Percentiles rank a stretch among this genome's conserved stretches.
phyloP scores from a whole-genome alignment of 2,888 invertebrate species.

The Brachynemurus nebulosus region DNA sequence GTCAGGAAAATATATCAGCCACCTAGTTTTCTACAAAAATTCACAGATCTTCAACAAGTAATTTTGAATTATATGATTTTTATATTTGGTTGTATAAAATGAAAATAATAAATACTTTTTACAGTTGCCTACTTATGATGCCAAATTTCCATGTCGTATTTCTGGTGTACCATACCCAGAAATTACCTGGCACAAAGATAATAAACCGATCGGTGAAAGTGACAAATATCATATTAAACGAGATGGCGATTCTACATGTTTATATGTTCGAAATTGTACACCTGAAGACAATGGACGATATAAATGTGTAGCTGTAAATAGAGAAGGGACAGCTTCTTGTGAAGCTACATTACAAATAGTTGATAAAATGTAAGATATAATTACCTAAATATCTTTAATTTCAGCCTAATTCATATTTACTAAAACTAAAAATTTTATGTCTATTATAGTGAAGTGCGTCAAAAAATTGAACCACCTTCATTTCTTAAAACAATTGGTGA shows the following conservation, averaged over 20 bases:
- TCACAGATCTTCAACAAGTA: slow-evolving; percentile 52
- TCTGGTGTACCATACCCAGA: slow-evolving; percentile 73
- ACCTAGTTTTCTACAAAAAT: slow-evolving; percentile 65
- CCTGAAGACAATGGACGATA: slow-evolving; percentile 58
- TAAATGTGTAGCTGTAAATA: slow-evolving; percentile 64
- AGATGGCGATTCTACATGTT: slow-evolving; percentile 66
- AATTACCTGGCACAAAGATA: slow-evolving; percentile 77
- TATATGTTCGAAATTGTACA: slow-evolving; percentile 56
- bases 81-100: slow-evolving; percentile 1
- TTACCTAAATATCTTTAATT: too few relatives aligned
- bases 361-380: slow-evolving; percentile 72
- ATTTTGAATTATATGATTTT: slow-evolving; percentile 10
- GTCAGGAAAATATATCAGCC: slow-evolving; percentile 70
- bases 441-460: slow-evolving; percentile 47
- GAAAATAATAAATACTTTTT: slow-evolving; percentile 13
- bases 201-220: slow-evolving; percentile 49
- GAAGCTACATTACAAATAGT: slow-evolving; percentile 63
- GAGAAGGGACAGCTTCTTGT: slow-evolving; percentile 65
- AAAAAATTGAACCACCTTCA: slow-evolving; percentile 68
- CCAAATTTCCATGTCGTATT: slow-evolving; percentile 69
- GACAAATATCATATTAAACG: slow-evolving; percentile 62
- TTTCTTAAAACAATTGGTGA: slow-evolving; percentile 85
- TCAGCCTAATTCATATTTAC: neutral
- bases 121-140: slow-evolving; percentile 60
- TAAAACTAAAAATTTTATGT: too few relatives aligned